Base-by-base conservation (phyloP, 2,113 vertebrate species). In the Nothocercus nigrocapillus region DNA sequence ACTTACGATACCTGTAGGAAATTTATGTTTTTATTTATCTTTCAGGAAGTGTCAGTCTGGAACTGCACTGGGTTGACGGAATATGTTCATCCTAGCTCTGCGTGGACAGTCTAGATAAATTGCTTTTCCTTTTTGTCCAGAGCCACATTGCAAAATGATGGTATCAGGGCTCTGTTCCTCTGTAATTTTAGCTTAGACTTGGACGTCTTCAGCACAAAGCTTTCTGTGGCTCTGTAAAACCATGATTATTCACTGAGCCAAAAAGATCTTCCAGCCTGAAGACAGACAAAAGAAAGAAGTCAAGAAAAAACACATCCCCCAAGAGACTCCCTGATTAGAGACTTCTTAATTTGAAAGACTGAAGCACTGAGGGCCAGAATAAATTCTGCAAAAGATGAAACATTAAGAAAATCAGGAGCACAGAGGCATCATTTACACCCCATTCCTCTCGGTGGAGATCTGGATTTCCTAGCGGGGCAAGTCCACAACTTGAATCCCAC, bases 131-230 rank as follows among this genome's bases (percentile, higher is more conserved):
- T 51, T 84, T 63, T 78, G 44, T 44, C 49, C 64, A 66, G 54
- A 73, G 59, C 34, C 49, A 84, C 40, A 6, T 13, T 66, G 32
- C 64, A 44, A 69, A 62, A 74, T 62, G 49, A 20, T 66, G 49
- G 38, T 36, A 10, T 62, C 2, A 1, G 34, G 24, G 5, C 40
- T 81, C 2, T 0, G 28, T 36, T 93, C 3, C 1, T 78, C n/a
- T 81, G 17, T 56, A 42, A 61, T 69, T 28, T 28, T 69, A 69
- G n/a, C 64, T 91, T 36, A 20, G 61, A 12, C 38, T 27, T 30
- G 49, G 86, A 27, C 47, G 6, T 69, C 59, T 73, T 76, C 73
- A 40, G 78, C n/a, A 64, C 42, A 49, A 54, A 11, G 30, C 18
- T 87, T 74, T 74, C 66, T 82, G 54, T 32, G 28, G 54, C 30